These are phyloP conservation scores for Halichoerus grypus DNA, from an alignment of 2,113 vertebrate species.

Conservation along the genomic window DNA sequence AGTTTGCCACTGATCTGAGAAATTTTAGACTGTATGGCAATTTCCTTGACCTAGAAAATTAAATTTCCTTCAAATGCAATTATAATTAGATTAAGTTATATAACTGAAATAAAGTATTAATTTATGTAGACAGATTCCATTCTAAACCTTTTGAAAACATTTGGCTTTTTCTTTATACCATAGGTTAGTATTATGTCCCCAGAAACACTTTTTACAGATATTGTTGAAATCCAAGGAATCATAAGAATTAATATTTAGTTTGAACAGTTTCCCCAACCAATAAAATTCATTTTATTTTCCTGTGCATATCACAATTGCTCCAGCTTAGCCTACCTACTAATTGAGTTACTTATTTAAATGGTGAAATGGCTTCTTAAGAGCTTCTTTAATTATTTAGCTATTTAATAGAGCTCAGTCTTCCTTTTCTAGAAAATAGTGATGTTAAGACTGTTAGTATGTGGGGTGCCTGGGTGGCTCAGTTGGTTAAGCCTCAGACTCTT, in stretches of 20 bases:
- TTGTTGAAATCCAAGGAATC: constrained; percentile 42
- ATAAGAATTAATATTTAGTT: constrained; percentile 31
- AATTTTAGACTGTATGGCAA: constrained; percentile 39
- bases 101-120: constrained; percentile 53
- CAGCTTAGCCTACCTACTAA: constrained; percentile 73
- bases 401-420: constrained; percentile 75
- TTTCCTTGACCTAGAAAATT: constrained; percentile 53
- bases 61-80: constrained; percentile 38
- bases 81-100: background rate
- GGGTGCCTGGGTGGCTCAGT: background rate
- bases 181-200: background rate
- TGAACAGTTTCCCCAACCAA: constrained; percentile 49
- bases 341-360: constrained; percentile 79
- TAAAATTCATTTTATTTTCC: constrained; percentile 76
- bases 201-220: constrained; percentile 7
- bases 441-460: constrained; percentile 56
- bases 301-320: constrained; percentile 43
- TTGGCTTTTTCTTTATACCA: constrained; percentile 25
- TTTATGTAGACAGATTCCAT: background rate
- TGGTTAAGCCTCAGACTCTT: background rate
- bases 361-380: constrained; percentile 83
- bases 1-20: background rate
- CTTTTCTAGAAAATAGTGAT: constrained; percentile 74
- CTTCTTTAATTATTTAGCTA: constrained; percentile 85
- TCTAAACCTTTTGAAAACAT: background rate